These are phyloP conservation scores for Chloromyia formosa DNA, from an alignment of 2,888 invertebrate species.

Conservation along the genomic window DNA sequence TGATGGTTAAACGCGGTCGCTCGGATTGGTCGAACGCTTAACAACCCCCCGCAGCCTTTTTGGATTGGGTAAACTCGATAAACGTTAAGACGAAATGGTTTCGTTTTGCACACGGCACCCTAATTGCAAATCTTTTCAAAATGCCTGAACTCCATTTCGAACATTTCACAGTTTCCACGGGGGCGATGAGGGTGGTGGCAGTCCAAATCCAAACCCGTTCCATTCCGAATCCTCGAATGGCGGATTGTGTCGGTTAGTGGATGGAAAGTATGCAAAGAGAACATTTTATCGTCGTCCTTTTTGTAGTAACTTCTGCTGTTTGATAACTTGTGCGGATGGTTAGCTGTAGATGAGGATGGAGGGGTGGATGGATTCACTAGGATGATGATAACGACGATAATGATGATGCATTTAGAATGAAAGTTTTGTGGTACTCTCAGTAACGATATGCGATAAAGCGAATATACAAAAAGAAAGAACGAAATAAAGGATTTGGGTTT, in stretches of 20 bases:
- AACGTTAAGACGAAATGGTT: slow-evolving; percentile 49
- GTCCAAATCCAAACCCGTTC: not conserved
- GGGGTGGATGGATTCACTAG: too few species aligned
- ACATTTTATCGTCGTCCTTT: slow-evolving; percentile 1
- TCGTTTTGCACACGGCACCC: slow-evolving; percentile 42
- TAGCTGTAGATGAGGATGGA: too few species aligned
- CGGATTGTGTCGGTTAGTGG: not conserved
- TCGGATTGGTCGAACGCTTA: slow-evolving; percentile 54
- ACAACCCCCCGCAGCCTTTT: slow-evolving; percentile 53
- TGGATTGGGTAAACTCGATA: slow-evolving; percentile 51
- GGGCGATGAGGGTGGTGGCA: not conserved
- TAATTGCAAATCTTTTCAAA: slow-evolving; percentile 49
- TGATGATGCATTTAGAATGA: slow-evolving; percentile 32
- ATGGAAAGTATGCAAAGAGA: not conserved
- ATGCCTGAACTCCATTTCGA: slow-evolving; percentile 35
- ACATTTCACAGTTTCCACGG: slow-evolving; percentile 14
- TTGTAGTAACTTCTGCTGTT: not conserved
- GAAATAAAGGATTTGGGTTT: not conserved
- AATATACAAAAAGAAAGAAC: not conserved
- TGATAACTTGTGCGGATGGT: too few species aligned
- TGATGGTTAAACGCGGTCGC: not conserved
- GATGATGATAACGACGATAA: slow-evolving; percentile 7
- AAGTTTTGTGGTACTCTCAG: slow-evolving; percentile 12
- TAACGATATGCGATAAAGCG: slow-evolving; percentile 1
- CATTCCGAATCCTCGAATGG: not conserved